Base-by-base conservation (phyloP, 2,797 vertebrate species). In the Manis javanica region DNA sequence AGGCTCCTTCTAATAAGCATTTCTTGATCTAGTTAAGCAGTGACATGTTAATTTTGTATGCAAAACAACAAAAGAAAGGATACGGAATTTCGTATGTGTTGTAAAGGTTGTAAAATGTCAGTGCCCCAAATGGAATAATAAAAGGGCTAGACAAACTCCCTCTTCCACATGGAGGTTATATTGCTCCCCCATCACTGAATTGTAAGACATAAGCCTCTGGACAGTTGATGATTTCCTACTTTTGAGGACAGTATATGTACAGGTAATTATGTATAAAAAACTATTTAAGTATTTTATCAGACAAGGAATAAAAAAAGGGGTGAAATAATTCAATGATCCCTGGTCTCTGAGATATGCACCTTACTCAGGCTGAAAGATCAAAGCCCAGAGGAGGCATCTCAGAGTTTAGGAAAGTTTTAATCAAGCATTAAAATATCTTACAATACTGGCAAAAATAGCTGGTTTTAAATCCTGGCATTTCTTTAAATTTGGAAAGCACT, bases 401-500 rank as follows among this genome's bases (percentile, higher is more conserved):
- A 55, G 72, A 68, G 51, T 34, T 53, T 7, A 92, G 11, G n/a
- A 90, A 92, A 31, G 24, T 57, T 29, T 74, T 26, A 84, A 42
- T 75, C n/a, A 82, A 78, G n/a, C 57, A 37, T 84, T 88, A 83
- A 92, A 94, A 57, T 78, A 66, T 66, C 71, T 82, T 64, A 89
- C 1, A 64, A 74, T 29, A 90, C 5, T 88, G 46, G n/a, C 10
- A 94, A 89, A 90, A 84, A 23, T 16, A 29, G 21, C 49, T 71
- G 37, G 18, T 84, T 91, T 94, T 55, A 91, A 94, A 91, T 94
- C n/a, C 55, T 84, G 21, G 23, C 7, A 87, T 59, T 74, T 75
- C 26, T 90, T 95, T 79, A 89, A 89, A 94, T 87, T 39, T 85
- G 6, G 55, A 94, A 96, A 95, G 90, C 4, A 87, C 0, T 16